Percentiles rank a stretch among this genome's conserved stretches.
phyloP scores from a whole-genome alignment of 1,140 invertebrate species.

The Hermetia illucens region DNA sequence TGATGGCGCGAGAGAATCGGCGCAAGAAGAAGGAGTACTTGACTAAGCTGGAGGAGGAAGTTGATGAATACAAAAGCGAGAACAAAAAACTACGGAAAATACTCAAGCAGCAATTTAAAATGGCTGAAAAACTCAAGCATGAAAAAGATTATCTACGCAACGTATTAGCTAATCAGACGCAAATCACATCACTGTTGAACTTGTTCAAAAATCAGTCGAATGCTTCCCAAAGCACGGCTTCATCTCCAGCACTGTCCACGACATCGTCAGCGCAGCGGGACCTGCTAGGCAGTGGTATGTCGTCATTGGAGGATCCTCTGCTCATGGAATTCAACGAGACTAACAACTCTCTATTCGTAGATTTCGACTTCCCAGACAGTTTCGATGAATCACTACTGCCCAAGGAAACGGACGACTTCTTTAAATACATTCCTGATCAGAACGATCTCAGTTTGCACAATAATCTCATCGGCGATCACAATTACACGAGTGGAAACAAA shows the following conservation, averaged over 20 bases:
- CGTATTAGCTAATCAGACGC: slow-evolving; percentile 35
- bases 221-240: slow-evolving; percentile 6
- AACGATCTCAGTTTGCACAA: too few relatives aligned
- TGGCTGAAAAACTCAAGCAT: slow-evolving; percentile 31
- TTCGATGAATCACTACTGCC: slow-evolving; percentile 3
- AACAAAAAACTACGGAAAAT: slow-evolving; percentile 33
- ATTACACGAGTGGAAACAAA: slow-evolving; percentile 9
- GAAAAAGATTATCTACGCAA: slow-evolving; percentile 37
- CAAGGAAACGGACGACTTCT: slow-evolving; percentile 10
- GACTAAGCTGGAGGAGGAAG: slow-evolving; percentile 36
- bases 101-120: slow-evolving; percentile 31
- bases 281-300: slow-evolving; percentile 6
- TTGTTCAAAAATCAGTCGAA: slow-evolving; percentile 8
- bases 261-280: slow-evolving; percentile 12
- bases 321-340: slow-evolving; percentile 7
- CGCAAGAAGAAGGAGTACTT: slow-evolving; percentile 41
- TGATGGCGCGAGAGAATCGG: slow-evolving; percentile 42
- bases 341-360: slow-evolving; percentile 14
- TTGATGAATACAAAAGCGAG: slow-evolving; percentile 28
- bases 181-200: slow-evolving; percentile 32
- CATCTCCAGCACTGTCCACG: slow-evolving; percentile 3
- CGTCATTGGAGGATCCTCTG: slow-evolving; percentile 15
- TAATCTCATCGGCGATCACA: slow-evolving; percentile 11
- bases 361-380: slow-evolving; percentile 8
- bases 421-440: slow-evolving; percentile 4